phyloP scores from a whole-genome alignment of 2,888 invertebrate genomes.

The Marasmarcha lunaedactyla region DNA sequence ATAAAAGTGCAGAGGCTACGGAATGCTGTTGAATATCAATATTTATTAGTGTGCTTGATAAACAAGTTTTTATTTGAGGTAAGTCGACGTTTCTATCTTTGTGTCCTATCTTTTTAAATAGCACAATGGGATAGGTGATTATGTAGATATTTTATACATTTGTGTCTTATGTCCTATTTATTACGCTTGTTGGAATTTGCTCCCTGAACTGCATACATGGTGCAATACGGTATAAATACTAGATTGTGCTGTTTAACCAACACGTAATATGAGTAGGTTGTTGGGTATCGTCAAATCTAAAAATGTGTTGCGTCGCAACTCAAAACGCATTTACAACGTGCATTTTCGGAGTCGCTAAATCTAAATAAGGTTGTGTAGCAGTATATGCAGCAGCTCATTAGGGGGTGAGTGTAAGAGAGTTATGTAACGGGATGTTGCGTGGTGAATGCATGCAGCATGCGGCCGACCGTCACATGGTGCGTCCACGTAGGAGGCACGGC shows the following conservation, averaged over 20 bases:
- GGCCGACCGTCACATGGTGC: slow-evolving; percentile 13
- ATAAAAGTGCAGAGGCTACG: slow-evolving; percentile 43
- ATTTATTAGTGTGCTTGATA: slow-evolving; percentile 41
- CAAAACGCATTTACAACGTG: slow-evolving; percentile 47
- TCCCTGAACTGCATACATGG: slow-evolving; percentile 22
- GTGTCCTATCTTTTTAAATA: too few relatives aligned
- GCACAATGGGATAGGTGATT: too few relatives aligned
- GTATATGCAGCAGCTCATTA: too few relatives aligned
- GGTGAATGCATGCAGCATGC: neutral
- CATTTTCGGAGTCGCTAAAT: slow-evolving; percentile 55
- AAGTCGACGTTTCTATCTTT: slow-evolving; percentile 21
- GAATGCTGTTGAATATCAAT: slow-evolving; percentile 63
- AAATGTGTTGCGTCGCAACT: slow-evolving; percentile 52
- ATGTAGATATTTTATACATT: slow-evolving; percentile 17
- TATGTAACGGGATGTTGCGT: neutral
- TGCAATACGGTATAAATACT: slow-evolving; percentile 21
- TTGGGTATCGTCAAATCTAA: slow-evolving; percentile 61
- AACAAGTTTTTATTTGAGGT: slow-evolving; percentile 37
- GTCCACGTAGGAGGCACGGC: slow-evolving; percentile 53
- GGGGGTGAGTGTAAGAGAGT: too few relatives aligned
- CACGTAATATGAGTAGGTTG: slow-evolving; percentile 19
- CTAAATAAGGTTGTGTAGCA: slow-evolving; percentile 59
- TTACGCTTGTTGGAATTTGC: slow-evolving; percentile 45
- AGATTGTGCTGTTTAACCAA: neutral
- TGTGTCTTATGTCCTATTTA: slow-evolving; percentile 25